Evolutionary conservation across 1,140 invertebrate species (phyloP), one percentile per base, ranked within the genome.

Genomic region (Pseudomyrmex cubaensis): DNA sequence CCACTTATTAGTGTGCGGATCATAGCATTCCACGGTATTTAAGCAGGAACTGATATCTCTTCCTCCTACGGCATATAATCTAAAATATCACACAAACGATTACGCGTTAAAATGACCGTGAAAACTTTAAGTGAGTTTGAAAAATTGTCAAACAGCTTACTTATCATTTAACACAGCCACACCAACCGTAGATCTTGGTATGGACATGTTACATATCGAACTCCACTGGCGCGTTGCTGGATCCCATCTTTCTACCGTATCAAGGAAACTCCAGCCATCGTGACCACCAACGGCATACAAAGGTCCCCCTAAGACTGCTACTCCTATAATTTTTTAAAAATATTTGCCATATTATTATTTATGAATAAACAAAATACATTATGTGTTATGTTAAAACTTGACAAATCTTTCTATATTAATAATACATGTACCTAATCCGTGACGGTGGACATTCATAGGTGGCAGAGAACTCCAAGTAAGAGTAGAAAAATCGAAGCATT

Each of bases 201-300:
- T 97, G 46, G 96, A 96, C 98, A 99, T 98, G 2, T 98, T 96
- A 9, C 98, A 96, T 69, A 99, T 97, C 91, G 97, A 97, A 89
- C 96, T 98, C 98, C 98, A 99, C 80, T 97, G 96, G 74, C 97
- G 95, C 1, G 97, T 96, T 66, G 96, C 95, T 3, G 98, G 97
- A 94, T 99, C 98, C 97, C 98, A 99, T 78, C 97, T 96, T 94
- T 99, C 98, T 0, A 98, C 98, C 4, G 98, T 98, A 92, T 98
- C 98, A 12, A 99, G 94, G 93, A 99, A 99, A 89, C 98, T 98
- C 98, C 98, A 99, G 50, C 96, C 97, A 94, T 99, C 98, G 92
- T 99, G 98, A 15, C 98, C 98, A 44, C 98, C 98, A 9, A 99
- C 98, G 7, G 98, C 98, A 95, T 99, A 99, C 62, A 99, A 95